A percentile compares a stretch with the other conserved stretches of the same genome.
These are phyloP conservation scores for Melipona quadrifasciata DNA, from an alignment of 1,140 invertebrate genomes.

Conservation along the genomic window DNA sequence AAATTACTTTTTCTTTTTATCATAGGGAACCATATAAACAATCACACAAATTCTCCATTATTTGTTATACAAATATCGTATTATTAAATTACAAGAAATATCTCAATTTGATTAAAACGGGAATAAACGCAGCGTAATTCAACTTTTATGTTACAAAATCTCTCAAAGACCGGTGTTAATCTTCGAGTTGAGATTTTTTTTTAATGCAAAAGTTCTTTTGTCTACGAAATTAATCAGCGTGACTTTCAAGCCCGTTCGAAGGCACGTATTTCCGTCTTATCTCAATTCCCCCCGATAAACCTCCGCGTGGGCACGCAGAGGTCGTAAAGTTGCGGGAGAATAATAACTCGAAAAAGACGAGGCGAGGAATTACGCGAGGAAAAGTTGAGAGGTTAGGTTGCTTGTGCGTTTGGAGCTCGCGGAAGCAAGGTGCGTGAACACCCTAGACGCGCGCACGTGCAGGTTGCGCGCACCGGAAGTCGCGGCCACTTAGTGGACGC, in stretches of 20 bases:
- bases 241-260: not conserved
- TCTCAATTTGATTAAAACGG: too few species aligned
- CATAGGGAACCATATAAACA: too few species aligned
- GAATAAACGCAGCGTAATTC: too few species aligned
- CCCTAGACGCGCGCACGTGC: conserved; percentile 53
- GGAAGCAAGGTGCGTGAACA: conserved; percentile 75
- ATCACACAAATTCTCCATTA: too few species aligned
- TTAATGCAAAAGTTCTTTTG: not conserved
- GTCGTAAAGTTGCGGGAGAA: not conserved
- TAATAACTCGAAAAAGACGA: not conserved
- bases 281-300: too few species aligned
- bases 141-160: too few species aligned
- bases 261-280: too few species aligned
- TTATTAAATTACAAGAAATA: too few species aligned
- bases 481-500: conserved; percentile 46
- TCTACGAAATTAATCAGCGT: not conserved
- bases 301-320: not conserved
- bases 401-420: conserved; percentile 3
- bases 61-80: too few species aligned
- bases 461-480: conserved; percentile 55
- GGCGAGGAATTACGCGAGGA: not conserved
- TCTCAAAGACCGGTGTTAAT: too few species aligned
- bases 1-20: too few species aligned
- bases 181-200: too few species aligned
- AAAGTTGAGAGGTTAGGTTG: not conserved